These are phyloP conservation scores for Xiphophorus maculatus DNA, from an alignment of 2,113 vertebrate species.

Conservation along the genomic window DNA sequence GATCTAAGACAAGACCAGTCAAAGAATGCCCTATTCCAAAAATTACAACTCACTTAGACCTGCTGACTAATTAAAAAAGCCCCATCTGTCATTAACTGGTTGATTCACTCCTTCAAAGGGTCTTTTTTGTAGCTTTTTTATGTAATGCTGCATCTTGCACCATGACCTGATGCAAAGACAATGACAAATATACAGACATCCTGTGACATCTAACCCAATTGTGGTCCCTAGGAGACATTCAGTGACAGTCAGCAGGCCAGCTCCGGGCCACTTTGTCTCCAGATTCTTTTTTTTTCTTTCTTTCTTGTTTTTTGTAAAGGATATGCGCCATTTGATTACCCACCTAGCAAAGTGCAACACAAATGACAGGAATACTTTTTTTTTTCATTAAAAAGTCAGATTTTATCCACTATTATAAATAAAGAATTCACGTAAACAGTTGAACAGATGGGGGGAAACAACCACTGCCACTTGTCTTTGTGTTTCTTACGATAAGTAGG, in stretches of 20 bases:
- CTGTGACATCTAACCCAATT: slow-evolving; percentile 58
- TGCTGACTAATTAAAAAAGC: no score
- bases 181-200: slow-evolving; percentile 38
- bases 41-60: no score
- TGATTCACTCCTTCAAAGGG: background rate
- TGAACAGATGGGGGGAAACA: no score
- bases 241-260: slow-evolving; percentile 54
- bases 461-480: background rate
- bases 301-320: background rate
- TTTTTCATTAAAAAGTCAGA: background rate
- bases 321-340: slow-evolving; percentile 3
- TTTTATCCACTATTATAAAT: background rate
- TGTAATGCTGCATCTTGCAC: slow-evolving; percentile 17
- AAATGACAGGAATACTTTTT: no score
- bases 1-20: no score
- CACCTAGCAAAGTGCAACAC: background rate
- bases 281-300: slow-evolving; percentile 8
- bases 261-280: slow-evolving; percentile 25
- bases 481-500: background rate
- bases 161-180: slow-evolving; percentile 19
- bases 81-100: background rate
- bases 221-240: slow-evolving; percentile 44
- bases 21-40: no score
- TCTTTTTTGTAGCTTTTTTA: slow-evolving; percentile 24
- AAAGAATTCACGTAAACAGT: background rate